Evolutionary conservation across 2,888 invertebrate genomes (phyloP).

Genomic region (Scrobipalpa costella): DNA sequence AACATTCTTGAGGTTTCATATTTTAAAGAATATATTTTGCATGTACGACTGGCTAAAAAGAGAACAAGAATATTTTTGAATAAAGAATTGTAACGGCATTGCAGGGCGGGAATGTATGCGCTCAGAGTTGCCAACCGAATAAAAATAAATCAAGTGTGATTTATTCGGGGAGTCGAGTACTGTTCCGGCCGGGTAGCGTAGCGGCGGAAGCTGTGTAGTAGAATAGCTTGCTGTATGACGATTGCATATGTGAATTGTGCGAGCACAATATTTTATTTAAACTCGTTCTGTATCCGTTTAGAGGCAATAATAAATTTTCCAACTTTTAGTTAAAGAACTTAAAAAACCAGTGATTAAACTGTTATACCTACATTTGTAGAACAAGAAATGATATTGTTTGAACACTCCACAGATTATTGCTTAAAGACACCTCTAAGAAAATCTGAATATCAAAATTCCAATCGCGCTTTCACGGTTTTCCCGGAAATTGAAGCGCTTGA

Average conservation of each 20-base stretch:
- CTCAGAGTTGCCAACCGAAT: slow-evolving; percentile 70
- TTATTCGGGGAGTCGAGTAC: slow-evolving; percentile 62
- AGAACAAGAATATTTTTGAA: slow-evolving; percentile 52
- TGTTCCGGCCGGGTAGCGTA: slow-evolving; percentile 37
- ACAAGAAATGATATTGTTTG: no score
- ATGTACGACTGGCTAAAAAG: neutral
- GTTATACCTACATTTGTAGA: no score
- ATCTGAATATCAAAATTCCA: slow-evolving; percentile 65
- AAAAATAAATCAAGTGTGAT: slow-evolving; percentile 79
- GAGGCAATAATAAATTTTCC: neutral
- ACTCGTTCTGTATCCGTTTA: neutral
- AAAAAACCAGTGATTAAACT: no score
- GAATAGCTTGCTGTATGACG: slow-evolving; percentile 42
- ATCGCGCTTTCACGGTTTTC: slow-evolving; percentile 52
- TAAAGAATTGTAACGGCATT: slow-evolving; percentile 57
- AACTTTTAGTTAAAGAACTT: no score
- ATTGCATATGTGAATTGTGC: slow-evolving; percentile 39
- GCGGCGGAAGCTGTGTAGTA: slow-evolving; percentile 29
- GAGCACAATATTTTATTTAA: neutral
- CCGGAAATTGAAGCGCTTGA: slow-evolving; percentile 70
- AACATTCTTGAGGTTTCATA: no score
- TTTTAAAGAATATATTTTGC: neutral
- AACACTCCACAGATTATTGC: neutral
- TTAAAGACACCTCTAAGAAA: neutral
- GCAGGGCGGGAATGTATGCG: slow-evolving; percentile 51